Evolutionary conservation across 2,888 invertebrate genomes (phyloP), one percentile per base, ranked within the genome.

Genomic region (Ypsolopha sequella): DNA sequence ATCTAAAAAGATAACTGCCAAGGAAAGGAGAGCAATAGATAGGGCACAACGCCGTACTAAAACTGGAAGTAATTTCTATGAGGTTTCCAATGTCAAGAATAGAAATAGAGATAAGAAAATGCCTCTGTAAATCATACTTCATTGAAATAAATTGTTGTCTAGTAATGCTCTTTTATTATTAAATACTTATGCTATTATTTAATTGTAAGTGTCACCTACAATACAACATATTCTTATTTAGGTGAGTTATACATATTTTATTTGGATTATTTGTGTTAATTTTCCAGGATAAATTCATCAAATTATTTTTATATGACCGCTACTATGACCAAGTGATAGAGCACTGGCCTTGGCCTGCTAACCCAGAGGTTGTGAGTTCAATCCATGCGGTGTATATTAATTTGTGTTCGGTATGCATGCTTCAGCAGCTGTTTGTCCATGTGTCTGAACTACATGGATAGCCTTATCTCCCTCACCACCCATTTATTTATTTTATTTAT

Each of bases 11-110:
- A 64, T 93, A 50, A 95, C 93, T 1, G 93, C 94, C 45, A 95
- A 93, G 76, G 90, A 95, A 66, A 89, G 91, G 58, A 89, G 96
- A 59, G 92, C 93, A 0, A 59, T 91, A 2, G 94, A 95, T 56
- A 88, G 95, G 59, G 89, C 91, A 9, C 89, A 89, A 58, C 94
- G 92, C 60, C 88, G 94, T 9, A 94, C 92, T 70, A 95, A 94
- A 69, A 91, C 94, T 54, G 96, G 96, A 60, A 95, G 93, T 73
- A 94, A 96, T 78, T 96, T 96, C 71, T 96, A 96, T 75, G 95
- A 95, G 88, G 91, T 93, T 36, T 88, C 93, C 8, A 96, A 96
- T 87, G 96, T 96, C 51, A 96, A 96, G 73, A 96, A 96, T 76
- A 91, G 92, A 60, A 95, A 94, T 79, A 90, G 93, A 57, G 90